A percentile compares a stretch with the other conserved stretches of the same genome.
Evolutionary conservation across 2,113 vertebrate genomes (phyloP).

Genomic region (Mormyrus iriodes): DNA sequence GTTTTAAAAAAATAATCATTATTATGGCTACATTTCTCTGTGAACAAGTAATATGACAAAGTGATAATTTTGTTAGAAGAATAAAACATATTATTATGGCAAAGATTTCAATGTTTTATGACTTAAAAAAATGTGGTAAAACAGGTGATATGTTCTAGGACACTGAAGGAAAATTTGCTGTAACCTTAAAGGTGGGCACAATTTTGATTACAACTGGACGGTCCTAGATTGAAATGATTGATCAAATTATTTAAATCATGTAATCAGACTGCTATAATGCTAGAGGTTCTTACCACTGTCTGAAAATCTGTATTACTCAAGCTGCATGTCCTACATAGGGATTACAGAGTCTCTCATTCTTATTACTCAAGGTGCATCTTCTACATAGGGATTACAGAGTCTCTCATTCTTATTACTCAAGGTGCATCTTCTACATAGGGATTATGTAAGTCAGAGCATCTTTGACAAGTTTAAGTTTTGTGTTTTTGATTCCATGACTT

Average conservation of each 20-base stretch:
- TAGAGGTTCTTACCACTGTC: background rate
- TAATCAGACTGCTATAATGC: background rate
- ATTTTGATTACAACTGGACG: background rate
- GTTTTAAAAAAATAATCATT: background rate
- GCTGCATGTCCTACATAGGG: too few relatives aligned
- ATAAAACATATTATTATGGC: background rate
- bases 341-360: too few relatives aligned
- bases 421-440: too few relatives aligned
- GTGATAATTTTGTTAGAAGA: background rate
- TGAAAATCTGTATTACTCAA: too few relatives aligned
- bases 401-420: too few relatives aligned
- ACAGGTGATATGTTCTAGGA: background rate
- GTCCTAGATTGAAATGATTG: background rate
- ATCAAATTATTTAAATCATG: background rate
- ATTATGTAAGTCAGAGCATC: too few relatives aligned
- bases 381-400: too few relatives aligned
- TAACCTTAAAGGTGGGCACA: background rate
- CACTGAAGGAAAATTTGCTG: background rate
- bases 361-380: too few relatives aligned
- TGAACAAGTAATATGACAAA: background rate
- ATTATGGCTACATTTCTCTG: background rate
- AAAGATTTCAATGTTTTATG: background rate
- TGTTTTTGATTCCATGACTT: too few relatives aligned
- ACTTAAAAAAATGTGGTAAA: background rate
- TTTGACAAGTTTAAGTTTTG: too few relatives aligned